Evolutionary conservation across 2,888 invertebrate genomes (phyloP).

Genomic region (Chydorus sphaericus): DNA sequence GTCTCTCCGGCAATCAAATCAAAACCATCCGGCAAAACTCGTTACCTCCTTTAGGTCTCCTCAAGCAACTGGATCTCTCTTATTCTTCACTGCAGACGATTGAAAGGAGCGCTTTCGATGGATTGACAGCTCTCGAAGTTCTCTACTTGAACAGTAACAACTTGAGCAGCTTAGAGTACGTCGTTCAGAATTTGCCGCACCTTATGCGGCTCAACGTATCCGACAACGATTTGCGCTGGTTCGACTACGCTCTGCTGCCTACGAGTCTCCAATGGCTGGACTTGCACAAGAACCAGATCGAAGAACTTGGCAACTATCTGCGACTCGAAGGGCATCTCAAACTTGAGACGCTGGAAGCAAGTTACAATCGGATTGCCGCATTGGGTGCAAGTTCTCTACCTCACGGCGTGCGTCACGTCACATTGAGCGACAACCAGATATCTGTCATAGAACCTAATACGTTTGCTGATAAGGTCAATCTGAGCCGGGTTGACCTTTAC

Average conservation of each 20-base stretch:
- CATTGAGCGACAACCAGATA: constrained; percentile 78
- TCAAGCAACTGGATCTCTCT: constrained; percentile 65
- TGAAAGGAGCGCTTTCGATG: constrained; percentile 59
- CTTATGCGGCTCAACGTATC: constrained; percentile 80
- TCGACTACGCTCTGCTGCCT: constrained; percentile 75
- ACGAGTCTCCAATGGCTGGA: constrained; percentile 72
- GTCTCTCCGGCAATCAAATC: constrained; percentile 64
- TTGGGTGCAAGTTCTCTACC: constrained; percentile 51
- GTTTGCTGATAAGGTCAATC: constrained; percentile 72
- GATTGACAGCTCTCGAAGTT: constrained; percentile 55
- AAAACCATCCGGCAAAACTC: constrained; percentile 58
- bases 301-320: constrained; percentile 45
- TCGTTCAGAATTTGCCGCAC: constrained; percentile 68
- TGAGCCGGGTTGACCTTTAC: constrained; percentile 80
- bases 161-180: constrained; percentile 58
- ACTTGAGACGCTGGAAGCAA: constrained; percentile 73
- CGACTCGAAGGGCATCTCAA: constrained; percentile 41
- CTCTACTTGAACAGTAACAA: constrained; percentile 63
- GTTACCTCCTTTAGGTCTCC: constrained; percentile 49
- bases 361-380: constrained; percentile 64
- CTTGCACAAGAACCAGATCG: constrained; percentile 70
- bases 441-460: constrained; percentile 72
- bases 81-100: constrained; percentile 62
- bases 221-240: constrained; percentile 74
- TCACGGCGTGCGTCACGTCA: constrained; percentile 67